Evolutionary conservation across 2,888 invertebrate species (phyloP), one percentile per base, ranked within the genome.

Genomic region (Drosophila hamatofila): DNA sequence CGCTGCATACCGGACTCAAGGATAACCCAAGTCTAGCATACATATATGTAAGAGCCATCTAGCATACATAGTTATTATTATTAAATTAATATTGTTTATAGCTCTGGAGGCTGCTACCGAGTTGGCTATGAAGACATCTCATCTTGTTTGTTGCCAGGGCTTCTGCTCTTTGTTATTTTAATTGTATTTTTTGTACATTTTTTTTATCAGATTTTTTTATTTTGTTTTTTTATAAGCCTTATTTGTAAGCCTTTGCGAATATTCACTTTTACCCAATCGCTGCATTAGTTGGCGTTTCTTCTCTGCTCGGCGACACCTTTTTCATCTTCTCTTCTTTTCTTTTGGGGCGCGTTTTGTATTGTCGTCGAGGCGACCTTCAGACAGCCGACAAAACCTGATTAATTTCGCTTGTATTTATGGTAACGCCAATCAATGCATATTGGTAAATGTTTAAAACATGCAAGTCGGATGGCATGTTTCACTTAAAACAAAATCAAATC

Each of bases 401-500:
- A 83, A 72, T 67, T 80, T 67, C 39, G 69, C 70, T 87, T 71
- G 67, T 68, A 68, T 75, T 77, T 68, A 73, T 78, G 72, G 71
- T 75, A 83, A 69, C 74, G 66, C 63, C 80, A 80, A 75, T 82
- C 74, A 72, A 79, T 77, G 78, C 74, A 64, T 78, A 78, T 82
- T 86, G 79, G 75, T 78, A 66, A 78, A 87, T 83, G 64, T 70
- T 75, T 67, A 81, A 83, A 73, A 70, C 78, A 88, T 85, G 80
- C 68, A 85, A 85, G 78, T 77, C 55, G 67, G 57, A 75, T 75
- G 80, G 77, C 83, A 75, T 83, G 72, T 78, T 72, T 73, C 66
- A 72, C 81, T 88, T 68, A 63, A 80, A 81, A 75, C 66, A 68
- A 77, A 83, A 69, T 71, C 78, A 78, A 72, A 57, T 65, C 70